Evolutionary conservation across 2,888 invertebrate species (phyloP).

Genomic region (Scaptomyza parva): DNA sequence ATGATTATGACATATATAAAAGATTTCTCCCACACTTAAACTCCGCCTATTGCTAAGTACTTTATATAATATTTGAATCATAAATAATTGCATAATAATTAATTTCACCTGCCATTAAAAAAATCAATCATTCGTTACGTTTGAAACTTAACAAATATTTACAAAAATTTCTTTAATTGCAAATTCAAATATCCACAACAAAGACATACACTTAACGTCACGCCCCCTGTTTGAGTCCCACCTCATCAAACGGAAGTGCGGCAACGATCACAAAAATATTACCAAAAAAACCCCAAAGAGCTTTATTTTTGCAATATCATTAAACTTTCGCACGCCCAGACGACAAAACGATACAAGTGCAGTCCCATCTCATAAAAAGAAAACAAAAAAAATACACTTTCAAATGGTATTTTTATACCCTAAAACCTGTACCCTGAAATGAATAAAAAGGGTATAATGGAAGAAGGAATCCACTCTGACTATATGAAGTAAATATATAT

Average conservation of each 20-base stretch:
- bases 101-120: constrained; percentile 28
- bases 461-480: too few relatives aligned
- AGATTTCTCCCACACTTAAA: neutral
- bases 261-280: constrained; percentile 19
- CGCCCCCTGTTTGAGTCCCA: neutral
- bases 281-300: neutral
- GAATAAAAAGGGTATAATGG: too few relatives aligned
- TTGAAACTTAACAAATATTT: constrained; percentile 14
- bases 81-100: constrained; percentile 16
- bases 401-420: constrained; percentile 45
- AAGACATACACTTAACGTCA: constrained; percentile 16
- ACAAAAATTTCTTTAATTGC: constrained; percentile 25
- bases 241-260: constrained; percentile 10
- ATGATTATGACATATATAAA: too few relatives aligned
- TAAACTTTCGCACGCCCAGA: constrained; percentile 46
- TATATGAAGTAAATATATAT: too few relatives aligned
- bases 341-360: constrained; percentile 34
- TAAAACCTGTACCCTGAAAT: too few relatives aligned
- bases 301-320: constrained; percentile 1
- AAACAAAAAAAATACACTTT: constrained; percentile 51
- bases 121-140: constrained; percentile 17
- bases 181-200: constrained; percentile 18
- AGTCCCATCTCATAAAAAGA: constrained; percentile 15
- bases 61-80: constrained; percentile 1
- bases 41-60: neutral